These are phyloP conservation scores for Bungarus multicinctus DNA, from an alignment of 2,113 vertebrate species.

Conservation along the genomic window DNA sequence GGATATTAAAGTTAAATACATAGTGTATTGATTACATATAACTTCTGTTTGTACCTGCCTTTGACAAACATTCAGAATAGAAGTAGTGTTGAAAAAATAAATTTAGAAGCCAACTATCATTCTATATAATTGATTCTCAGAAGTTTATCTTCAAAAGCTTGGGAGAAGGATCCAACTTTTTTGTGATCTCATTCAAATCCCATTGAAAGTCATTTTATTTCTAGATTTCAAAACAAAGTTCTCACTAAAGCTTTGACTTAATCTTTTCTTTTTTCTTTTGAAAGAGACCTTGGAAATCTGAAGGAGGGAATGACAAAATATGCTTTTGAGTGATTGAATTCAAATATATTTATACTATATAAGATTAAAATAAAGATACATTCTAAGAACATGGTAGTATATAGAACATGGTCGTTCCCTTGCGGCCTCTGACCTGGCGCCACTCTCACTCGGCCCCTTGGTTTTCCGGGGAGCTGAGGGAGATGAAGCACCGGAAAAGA, in stretches of 20 bases:
- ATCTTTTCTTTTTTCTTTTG: too few species aligned
- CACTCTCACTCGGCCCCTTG: too few species aligned
- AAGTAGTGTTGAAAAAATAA: not conserved
- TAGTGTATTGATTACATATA: not conserved
- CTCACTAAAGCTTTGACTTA: slow-evolving; percentile 23
- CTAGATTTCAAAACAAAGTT: slow-evolving; percentile 2
- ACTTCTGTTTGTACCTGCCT: not conserved
- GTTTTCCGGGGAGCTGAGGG: too few species aligned
- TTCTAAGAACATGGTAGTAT: not conserved
- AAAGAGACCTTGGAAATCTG: not conserved
- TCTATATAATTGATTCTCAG: not conserved
- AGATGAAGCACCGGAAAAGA: too few species aligned
- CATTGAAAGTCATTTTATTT: slow-evolving; percentile 35
- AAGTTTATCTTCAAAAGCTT: slow-evolving; percentile 15
- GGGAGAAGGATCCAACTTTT: not conserved
- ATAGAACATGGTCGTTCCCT: too few species aligned
- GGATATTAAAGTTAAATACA: not conserved
- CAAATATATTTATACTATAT: slow-evolving; percentile 18
- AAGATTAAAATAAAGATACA: slow-evolving; percentile 41
- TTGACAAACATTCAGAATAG: not conserved
- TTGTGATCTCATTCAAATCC: slow-evolving; percentile 23
- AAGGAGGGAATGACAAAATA: slow-evolving; percentile 35
- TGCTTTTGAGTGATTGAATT: slow-evolving; percentile 20
- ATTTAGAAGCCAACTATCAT: not conserved
- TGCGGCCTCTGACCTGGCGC: too few species aligned